A percentile compares a stretch with the other conserved stretches of the same genome.
Evolutionary conservation across 2,888 invertebrate genomes (phyloP).

Genomic region (Meta bourneti): DNA sequence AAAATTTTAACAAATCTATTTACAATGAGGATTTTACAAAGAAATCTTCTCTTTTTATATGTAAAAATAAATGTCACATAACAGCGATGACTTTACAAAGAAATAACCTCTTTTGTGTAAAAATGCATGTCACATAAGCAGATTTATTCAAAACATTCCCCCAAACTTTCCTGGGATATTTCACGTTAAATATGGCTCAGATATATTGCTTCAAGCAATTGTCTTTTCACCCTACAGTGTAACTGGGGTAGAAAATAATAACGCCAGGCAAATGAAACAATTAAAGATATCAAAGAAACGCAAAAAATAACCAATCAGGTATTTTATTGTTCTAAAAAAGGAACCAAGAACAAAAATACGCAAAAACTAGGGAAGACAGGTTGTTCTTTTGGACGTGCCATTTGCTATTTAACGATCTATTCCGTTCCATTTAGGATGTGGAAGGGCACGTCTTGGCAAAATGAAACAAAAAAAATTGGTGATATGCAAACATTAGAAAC

Average conservation of each 20-base stretch:
- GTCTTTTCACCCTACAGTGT: no score
- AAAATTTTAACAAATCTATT: not conserved
- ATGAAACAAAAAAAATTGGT: constrained; percentile 25
- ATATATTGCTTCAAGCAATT: no score
- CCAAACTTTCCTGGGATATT: no score
- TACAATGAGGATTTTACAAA: no score
- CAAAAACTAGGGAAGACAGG: constrained; percentile 3
- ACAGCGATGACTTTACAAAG: no score
- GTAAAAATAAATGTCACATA: no score
- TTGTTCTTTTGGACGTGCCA: constrained; percentile 20
- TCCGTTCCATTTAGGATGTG: not conserved
- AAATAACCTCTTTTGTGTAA: no score
- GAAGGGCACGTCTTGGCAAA: not conserved
- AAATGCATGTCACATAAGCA: no score
- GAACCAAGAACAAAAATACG: not conserved
- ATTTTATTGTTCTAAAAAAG: not conserved
- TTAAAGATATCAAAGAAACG: not conserved
- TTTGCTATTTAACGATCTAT: constrained; percentile 19
- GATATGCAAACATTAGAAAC: constrained; percentile 32
- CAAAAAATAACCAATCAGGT: not conserved
- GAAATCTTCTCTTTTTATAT: no score
- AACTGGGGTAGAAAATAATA: not conserved
- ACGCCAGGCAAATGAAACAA: not conserved
- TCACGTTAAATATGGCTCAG: no score
- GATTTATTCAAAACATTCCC: no score